Conservation (phyloP, 2,888 invertebrate genomes). For the Brachyptera risi region DNA sequence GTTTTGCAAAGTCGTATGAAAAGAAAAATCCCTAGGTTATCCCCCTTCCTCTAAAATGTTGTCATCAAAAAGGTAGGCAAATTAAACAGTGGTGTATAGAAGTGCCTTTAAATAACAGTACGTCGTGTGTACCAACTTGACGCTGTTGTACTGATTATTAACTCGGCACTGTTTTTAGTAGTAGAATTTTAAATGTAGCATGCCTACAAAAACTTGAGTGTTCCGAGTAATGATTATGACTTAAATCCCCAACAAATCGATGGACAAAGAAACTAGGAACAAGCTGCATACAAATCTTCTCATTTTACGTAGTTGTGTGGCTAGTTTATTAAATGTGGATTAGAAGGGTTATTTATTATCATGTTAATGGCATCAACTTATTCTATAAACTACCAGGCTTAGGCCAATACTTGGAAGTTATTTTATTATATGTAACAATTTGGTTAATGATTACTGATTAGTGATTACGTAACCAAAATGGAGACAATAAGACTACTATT, state of each 20-base stretch:
- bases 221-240: background rate
- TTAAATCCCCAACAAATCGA: background rate
- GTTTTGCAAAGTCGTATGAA: slow-evolving; percentile 27
- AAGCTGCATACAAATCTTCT: background rate
- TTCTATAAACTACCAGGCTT: no score
- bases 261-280: background rate
- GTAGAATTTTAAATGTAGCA: background rate
- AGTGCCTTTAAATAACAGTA: slow-evolving; percentile 10
- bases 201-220: no score
- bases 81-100: slow-evolving; percentile 4
- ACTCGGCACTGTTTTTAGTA: background rate
- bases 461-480: no score
- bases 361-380: no score
- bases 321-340: no score
- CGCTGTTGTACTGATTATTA: background rate
- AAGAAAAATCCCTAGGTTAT: slow-evolving; percentile 31
- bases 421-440: no score
- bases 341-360: no score
- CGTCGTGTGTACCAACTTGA: background rate
- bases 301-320: no score
- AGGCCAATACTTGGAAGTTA: no score
- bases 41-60: slow-evolving; percentile 32
- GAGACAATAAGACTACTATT: no score
- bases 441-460: no score
- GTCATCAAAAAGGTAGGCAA: slow-evolving; percentile 28